Conservation (phyloP, 2,888 invertebrate species). For the Parasteatoda lunata region DNA sequence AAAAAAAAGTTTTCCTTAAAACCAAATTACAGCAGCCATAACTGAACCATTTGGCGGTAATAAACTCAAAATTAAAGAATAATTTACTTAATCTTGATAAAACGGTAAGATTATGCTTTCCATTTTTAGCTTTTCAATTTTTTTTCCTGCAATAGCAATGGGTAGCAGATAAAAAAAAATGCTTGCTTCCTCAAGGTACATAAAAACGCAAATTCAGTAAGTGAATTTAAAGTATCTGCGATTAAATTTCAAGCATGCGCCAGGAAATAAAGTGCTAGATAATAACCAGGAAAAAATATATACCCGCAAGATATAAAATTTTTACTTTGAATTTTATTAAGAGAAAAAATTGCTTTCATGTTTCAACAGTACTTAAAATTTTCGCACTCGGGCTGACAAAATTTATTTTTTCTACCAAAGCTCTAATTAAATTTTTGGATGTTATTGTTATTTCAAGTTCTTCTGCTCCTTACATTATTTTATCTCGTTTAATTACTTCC, state of each 20-base stretch:
- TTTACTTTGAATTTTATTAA: not conserved
- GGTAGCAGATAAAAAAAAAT: no score
- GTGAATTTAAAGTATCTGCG: not conserved
- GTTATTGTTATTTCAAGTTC: conserved; percentile 35
- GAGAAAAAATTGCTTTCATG: not conserved
- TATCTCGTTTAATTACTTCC: conserved; percentile 44
- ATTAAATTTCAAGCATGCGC: not conserved
- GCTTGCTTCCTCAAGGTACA: no score
- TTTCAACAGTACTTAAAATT: conserved; percentile 20
- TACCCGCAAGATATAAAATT: not conserved
- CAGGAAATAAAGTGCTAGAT: not conserved
- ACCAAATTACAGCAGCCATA: no score
- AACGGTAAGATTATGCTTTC: no score
- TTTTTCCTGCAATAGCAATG: no score
- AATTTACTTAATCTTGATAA: no score
- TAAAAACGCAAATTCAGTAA: not conserved
- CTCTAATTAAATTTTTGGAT: conserved; percentile 44
- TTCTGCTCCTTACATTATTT: conserved; percentile 18
- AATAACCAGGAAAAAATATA: not conserved
- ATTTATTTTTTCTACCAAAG: not conserved
- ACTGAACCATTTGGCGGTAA: no score
- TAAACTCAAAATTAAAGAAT: no score
- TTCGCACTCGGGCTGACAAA: not conserved
- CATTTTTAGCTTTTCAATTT: no score
- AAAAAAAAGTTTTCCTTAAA: no score